A percentile compares a stretch with the other conserved stretches of the same genome.
Conservation (phyloP, 2,113 vertebrate genomes). For the Seriola quinqueradiata region DNA sequence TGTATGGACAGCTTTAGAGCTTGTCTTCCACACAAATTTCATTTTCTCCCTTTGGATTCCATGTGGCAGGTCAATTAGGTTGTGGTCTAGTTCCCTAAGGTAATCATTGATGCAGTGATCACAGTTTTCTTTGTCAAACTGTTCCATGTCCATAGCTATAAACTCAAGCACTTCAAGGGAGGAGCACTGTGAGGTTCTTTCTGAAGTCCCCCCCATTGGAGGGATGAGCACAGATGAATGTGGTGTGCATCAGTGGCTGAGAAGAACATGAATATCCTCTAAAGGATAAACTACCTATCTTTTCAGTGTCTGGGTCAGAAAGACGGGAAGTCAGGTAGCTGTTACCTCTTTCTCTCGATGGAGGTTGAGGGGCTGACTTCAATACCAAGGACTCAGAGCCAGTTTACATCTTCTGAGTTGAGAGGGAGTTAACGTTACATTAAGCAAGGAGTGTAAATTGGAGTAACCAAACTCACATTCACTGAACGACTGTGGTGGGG, state of each 20-base stretch:
- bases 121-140: too few relatives aligned
- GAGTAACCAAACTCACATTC: too few relatives aligned
- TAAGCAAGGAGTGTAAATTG: too few relatives aligned
- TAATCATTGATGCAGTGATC: too few relatives aligned
- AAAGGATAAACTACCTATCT: background rate
- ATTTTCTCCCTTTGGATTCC: too few relatives aligned
- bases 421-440: too few relatives aligned
- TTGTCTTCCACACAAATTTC: background rate
- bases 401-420: background rate
- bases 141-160: too few relatives aligned
- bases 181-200: background rate
- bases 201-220: background rate
- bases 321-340: background rate
- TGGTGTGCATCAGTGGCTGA: background rate
- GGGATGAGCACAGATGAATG: background rate
- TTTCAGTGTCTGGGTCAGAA: background rate
- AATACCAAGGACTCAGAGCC: background rate
- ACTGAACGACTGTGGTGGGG: too few relatives aligned
- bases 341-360: too few relatives aligned
- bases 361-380: background rate
- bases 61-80: background rate
- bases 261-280: background rate
- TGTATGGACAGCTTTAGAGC: background rate
- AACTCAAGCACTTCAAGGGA: background rate
- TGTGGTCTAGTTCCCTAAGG: background rate